phyloP scores from a whole-genome alignment of 30 jellyfish, hydroid and myxozoan species.

The Pelagia noctiluca region DNA sequence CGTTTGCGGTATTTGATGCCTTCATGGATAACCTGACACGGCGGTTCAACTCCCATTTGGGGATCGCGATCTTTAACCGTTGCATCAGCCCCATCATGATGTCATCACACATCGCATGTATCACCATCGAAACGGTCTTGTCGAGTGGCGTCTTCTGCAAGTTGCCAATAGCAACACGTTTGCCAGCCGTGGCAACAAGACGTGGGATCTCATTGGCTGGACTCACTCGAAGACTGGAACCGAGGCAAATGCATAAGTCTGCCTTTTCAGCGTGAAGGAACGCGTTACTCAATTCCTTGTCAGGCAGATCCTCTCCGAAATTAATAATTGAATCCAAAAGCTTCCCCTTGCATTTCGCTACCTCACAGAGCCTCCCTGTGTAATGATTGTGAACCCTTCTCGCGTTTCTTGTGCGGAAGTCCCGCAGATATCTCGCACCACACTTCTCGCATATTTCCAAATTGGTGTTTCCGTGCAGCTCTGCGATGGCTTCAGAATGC shows the following conservation, averaged over 20 bases:
- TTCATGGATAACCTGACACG: conserved; percentile 33
- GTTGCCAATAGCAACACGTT: conserved; percentile 79
- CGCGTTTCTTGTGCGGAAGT: conserved; percentile 81
- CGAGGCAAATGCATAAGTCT: conserved; percentile 84
- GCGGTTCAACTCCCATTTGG: conserved; percentile 83
- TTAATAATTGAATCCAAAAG: conserved; percentile 83
- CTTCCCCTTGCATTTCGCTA: conserved; percentile 68
- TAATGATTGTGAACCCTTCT: conserved; percentile 77
- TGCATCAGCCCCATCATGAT: conserved; percentile 74
- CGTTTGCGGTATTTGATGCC: neutral
- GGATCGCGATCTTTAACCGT: conserved; percentile 66
- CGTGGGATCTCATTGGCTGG: conserved; percentile 93
- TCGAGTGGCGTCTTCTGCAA: conserved; percentile 86
- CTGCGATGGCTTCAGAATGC: conserved; percentile 67
- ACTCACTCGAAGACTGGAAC: conserved; percentile 88
- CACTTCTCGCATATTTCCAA: conserved; percentile 82
- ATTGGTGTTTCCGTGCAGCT: conserved; percentile 94
- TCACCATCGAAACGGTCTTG: conserved; percentile 44
- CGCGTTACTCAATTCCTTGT: conserved; percentile 54
- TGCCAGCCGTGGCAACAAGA: conserved; percentile 49
- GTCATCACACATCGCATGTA: conserved; percentile 93
- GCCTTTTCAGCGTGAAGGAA: conserved; percentile 79
- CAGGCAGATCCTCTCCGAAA: conserved; percentile 88
- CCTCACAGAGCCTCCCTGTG: conserved; percentile 86
- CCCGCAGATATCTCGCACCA: conserved; percentile 80